Evolutionary conservation across 2,113 vertebrate species (phyloP), one percentile per base, ranked within the genome.

Genomic region (Nibea coibor): DNA sequence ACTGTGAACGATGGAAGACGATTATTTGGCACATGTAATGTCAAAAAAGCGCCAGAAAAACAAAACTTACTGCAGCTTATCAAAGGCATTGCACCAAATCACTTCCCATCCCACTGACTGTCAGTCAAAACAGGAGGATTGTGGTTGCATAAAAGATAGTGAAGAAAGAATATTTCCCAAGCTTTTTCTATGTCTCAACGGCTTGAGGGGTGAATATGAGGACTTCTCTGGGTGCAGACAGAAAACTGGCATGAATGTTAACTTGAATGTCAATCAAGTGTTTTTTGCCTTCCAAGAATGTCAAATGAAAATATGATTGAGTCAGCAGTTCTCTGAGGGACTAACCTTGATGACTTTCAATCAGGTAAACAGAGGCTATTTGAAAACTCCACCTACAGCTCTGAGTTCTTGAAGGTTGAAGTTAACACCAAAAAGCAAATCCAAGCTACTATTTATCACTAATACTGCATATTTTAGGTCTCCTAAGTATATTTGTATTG

Each of bases 281-380:
- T 53, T 43, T 42, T 24, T 35, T 61, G 14, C 48, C 2, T 42
- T 50, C 35, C 35, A 10, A 28, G 17, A 2, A 28, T 47, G 22
- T 58, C 26, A 58, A 65, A 75, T 53, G 10, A 69, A 69, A 64
- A 48, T 31, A 51, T n/a, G 53, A 22, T 63, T 61, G 59, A 56
- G 26, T 47, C 42, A 50, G 19, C 15, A 10, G 42, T 28, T 20
- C 14, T 19, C 10, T 43, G 48, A 12, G 2, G 22, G 47, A 5
- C 56, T 19, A 22, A 71, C 22, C 20, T 22, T 5, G 39, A 20
- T 19, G 19, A 6, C 65, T 35, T 35, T 35, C 17, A 39, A 7
- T n/a, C 17, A 35, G 35, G 10, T 35, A 15, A 22, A 61, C 59
- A 5, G 28, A 26, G n/a, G 42, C 39, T 45, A 20, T 26, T 43